Base-by-base conservation (phyloP, 37 sponge, comb jelly and placozoan genomes). In the Eunapius fragilis region DNA sequence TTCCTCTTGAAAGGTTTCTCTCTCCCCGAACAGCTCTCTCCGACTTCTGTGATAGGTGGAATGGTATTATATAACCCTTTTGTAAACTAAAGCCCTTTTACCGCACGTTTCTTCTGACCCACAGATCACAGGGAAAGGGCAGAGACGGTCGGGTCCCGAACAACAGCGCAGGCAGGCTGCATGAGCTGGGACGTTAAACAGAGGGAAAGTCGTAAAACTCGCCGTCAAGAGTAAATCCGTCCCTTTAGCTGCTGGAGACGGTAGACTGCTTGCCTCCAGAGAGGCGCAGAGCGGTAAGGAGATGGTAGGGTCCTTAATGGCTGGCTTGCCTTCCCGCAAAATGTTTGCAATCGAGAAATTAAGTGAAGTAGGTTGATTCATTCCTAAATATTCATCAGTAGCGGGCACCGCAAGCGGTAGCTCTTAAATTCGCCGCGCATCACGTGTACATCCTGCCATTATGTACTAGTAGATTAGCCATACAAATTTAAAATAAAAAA, bases 1-100 rank as follows among this genome's bases (percentile, higher is more conserved):
- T 93, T 93, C 58, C 89, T 93, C 34, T 74, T 49, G 32, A 33
- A 71, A 76, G 45, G n/a, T 36, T 45, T 71, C 26, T 58, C 58
- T 19, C 17, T 58, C 14, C 58, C 58, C 58, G 58, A 58, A 58
- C 19, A 58, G 14, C 58, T 11, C 58, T 58, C 58, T 19, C 14
- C 14, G 22, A 0, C 22, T 10, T 58, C 58, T 58, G 58, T 19
- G 14, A 58, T n/a, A 41, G 41, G 41, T 41, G 6, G 6, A 58
- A 19, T 58, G 22, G n/a, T n/a, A n/a, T n/a, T n/a, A n/a, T n/a
- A n/a, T n/a, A n/a, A n/a, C n/a, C n/a, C n/a, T n/a, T n/a, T n/a
- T n/a, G n/a, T n/a, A n/a, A n/a, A n/a, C n/a, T n/a, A n/a, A n/a
- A n/a, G n/a, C n/a, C n/a, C n/a, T 17, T 58, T 58, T 58, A 58